Base-by-base conservation (phyloP, 2,888 invertebrate species). In the Hydrotaea diabolus region DNA sequence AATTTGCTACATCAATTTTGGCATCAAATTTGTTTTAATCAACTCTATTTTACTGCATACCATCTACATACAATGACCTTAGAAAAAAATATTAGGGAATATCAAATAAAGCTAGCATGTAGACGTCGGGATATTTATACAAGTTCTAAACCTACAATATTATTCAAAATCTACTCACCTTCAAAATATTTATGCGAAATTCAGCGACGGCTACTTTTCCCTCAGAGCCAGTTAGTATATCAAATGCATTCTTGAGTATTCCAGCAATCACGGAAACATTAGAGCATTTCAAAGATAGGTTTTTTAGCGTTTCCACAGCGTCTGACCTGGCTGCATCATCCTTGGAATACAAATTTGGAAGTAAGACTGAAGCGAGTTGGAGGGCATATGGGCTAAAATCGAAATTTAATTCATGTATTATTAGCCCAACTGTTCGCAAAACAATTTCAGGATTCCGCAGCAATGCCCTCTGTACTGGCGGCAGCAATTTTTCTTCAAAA, bases 401-500 rank as follows among this genome's bases (percentile, higher is more conserved):
- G 4, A 97, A 92, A 76, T 94, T 93, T 7, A 98, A 90, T 75
- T 95, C 95, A 8, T 94, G 93, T 26, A 98, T 92, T 82, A 98
- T 95, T 69, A 95, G 93, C 0, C 96, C 96, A 49, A 98, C 96
- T 19, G 95, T 95, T 91, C 96, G 95, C 21, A 98, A 94, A 85
- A 97, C 96, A 75, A 97, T 95, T 93, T 99, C 99, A 0, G 99
- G 98, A 93, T 97, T 98, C 73, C 99, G 93, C 36, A 99, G 93
- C 95, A 99, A 96, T 21, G 97, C 95, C 91, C 98, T 98, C 91
- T 98, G 97, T 77, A 98, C 93, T 0, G 97, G 96, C 0, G 98
- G 98, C 83, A 98, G 93, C 59, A 99, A 91, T 7, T 93, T 93
- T 64, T 94, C 94, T 89, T 96, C 95, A 88, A 98, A 97, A 74